Conservation (phyloP, 2,888 invertebrate genomes). For the Malthinus flaveolus region DNA sequence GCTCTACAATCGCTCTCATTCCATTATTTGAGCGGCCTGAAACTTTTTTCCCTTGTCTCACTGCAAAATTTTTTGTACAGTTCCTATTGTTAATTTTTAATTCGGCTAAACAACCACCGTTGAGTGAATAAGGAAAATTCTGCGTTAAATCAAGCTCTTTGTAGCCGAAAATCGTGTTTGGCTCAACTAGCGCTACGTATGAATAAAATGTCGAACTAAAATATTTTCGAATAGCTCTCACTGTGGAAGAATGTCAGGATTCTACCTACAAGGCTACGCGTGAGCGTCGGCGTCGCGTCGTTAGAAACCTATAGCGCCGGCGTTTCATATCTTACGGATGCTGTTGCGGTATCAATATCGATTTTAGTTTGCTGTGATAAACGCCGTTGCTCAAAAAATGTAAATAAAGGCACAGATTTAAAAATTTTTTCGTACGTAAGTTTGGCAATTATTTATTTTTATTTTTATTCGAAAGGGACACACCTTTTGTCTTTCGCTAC, state of each 20-base stretch:
- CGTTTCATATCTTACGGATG: slow-evolving; percentile 15
- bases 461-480: too few species aligned
- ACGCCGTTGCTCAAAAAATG: slow-evolving; percentile 5
- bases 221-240: neutral
- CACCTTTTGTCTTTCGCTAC: neutral
- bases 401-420: neutral
- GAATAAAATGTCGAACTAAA: slow-evolving; percentile 1
- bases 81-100: too few species aligned
- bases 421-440: neutral
- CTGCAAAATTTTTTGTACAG: too few species aligned
- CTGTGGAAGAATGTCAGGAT: neutral
- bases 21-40: too few species aligned
- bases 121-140: too few species aligned
- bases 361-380: slow-evolving; percentile 21
- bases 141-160: neutral
- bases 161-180: neutral
- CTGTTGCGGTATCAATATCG: slow-evolving; percentile 22
- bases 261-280: neutral
- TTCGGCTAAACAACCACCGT: too few species aligned
- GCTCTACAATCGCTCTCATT: too few species aligned
- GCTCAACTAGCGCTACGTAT: neutral
- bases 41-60: too few species aligned
- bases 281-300: neutral
- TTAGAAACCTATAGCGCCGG: slow-evolving; percentile 15
- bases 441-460: too few species aligned